A percentile compares a stretch with the other conserved stretches of the same genome.
Conservation (phyloP, 2,888 invertebrate genomes). For the Acleris holmiana region DNA sequence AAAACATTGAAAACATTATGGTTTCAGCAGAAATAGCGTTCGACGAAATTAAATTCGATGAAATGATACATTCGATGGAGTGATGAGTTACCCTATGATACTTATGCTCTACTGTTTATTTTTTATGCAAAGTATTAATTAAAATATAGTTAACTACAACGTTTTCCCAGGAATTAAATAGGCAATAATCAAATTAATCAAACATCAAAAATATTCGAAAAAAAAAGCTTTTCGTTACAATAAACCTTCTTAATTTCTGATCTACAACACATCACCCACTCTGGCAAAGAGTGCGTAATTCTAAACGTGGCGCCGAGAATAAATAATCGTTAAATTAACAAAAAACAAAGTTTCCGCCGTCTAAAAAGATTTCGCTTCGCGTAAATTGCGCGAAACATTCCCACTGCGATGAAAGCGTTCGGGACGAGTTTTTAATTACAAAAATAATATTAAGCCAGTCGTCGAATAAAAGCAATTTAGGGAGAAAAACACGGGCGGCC, state of each 20-base stretch:
- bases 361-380: slow-evolving; percentile 57
- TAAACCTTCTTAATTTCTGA: neutral
- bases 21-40: no score
- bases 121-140: no score
- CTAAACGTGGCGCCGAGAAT: slow-evolving; percentile 27
- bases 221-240: neutral
- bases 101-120: no score
- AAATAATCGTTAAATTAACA: slow-evolving; percentile 36
- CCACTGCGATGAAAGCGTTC: slow-evolving; percentile 62
- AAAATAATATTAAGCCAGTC: slow-evolving; percentile 78
- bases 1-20: no score
- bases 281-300: slow-evolving; percentile 21
- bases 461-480: slow-evolving; percentile 75
- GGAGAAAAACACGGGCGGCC: slow-evolving; percentile 53
- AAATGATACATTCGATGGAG: no score
- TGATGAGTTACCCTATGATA: no score
- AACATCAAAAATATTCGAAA: neutral
- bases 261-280: slow-evolving; percentile 10
- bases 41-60: no score
- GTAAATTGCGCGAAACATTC: slow-evolving; percentile 63
- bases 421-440: slow-evolving; percentile 77
- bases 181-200: no score
- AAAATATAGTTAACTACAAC: no score
- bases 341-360: slow-evolving; percentile 43
- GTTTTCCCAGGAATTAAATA: no score